These are phyloP conservation scores for Suillia variegata DNA, from an alignment of 2,888 invertebrate genomes.

Conservation along the genomic window DNA sequence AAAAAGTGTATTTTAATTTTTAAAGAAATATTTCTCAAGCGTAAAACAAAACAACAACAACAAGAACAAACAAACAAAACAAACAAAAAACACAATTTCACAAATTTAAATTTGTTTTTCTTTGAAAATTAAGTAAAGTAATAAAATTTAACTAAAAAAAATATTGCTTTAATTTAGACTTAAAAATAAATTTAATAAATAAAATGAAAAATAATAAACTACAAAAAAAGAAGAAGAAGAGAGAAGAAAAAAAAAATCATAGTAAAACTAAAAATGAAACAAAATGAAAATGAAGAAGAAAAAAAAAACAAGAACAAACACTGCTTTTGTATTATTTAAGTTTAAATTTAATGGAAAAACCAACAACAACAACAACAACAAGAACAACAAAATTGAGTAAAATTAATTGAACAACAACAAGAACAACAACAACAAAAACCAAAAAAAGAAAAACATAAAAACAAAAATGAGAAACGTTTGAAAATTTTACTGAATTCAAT, in stretches of 20 bases:
- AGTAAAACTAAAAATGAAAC: constrained; percentile 36
- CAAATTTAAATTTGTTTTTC: background rate
- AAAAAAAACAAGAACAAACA: constrained; percentile 44
- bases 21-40: background rate
- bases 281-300: constrained; percentile 36
- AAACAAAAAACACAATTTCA: background rate
- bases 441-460: background rate
- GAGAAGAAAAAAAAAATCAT: constrained; percentile 41
- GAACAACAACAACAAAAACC: constrained; percentile 21
- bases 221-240: constrained; percentile 30
- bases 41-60: background rate
- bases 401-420: constrained; percentile 17
- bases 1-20: constrained; percentile 5
- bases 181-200: constrained; percentile 37
- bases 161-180: constrained; percentile 56
- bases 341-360: constrained; percentile 47
- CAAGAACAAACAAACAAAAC: background rate
- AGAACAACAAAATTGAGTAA: constrained; percentile 8
- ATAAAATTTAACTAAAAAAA: constrained; percentile 24
- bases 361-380: constrained; percentile 22
- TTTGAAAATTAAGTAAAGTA: background rate
- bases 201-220: constrained; percentile 30
- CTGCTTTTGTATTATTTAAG: constrained; percentile 59
- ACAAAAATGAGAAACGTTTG: constrained; percentile 45
- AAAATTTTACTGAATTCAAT: constrained; percentile 59